Conservation (phyloP, 2,113 vertebrate genomes). For the Dasyprocta punctata region DNA sequence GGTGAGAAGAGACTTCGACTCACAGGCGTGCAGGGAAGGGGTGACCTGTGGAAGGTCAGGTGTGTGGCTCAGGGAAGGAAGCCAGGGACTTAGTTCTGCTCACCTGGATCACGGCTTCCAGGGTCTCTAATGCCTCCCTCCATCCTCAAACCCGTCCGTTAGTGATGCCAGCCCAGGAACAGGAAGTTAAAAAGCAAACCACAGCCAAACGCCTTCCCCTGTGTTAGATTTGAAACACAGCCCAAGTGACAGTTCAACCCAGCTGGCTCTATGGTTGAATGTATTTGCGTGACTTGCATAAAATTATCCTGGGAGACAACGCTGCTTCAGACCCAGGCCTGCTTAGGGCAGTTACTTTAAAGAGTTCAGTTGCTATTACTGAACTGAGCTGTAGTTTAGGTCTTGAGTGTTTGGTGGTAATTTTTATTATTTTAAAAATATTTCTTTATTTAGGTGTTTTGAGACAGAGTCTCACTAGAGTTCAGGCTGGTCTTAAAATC, state of each 20-base stretch:
- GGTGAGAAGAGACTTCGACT: background rate
- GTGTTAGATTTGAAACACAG: background rate
- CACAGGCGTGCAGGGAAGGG: background rate
- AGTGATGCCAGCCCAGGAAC: background rate
- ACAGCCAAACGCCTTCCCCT: background rate
- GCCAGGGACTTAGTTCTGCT: background rate
- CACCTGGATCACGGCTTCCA: background rate
- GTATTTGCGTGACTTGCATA: slow-evolving; percentile 28
- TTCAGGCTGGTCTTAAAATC: background rate
- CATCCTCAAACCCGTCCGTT: background rate
- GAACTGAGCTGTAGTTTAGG: background rate
- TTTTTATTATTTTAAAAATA: too few species aligned
- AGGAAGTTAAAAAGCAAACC: background rate
- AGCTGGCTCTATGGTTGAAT: background rate
- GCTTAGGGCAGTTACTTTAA: background rate
- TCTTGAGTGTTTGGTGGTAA: background rate
- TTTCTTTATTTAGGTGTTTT: background rate
- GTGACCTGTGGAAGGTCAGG: background rate
- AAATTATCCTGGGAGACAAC: background rate
- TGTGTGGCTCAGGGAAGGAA: background rate
- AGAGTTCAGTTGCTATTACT: background rate
- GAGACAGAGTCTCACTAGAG: background rate
- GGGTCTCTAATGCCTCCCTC: background rate
- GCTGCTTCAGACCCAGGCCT: background rate
- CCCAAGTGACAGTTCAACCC: background rate